Evolutionary conservation across 2,113 vertebrate species (phyloP).

Genomic region (Oceanodroma tethys): DNA sequence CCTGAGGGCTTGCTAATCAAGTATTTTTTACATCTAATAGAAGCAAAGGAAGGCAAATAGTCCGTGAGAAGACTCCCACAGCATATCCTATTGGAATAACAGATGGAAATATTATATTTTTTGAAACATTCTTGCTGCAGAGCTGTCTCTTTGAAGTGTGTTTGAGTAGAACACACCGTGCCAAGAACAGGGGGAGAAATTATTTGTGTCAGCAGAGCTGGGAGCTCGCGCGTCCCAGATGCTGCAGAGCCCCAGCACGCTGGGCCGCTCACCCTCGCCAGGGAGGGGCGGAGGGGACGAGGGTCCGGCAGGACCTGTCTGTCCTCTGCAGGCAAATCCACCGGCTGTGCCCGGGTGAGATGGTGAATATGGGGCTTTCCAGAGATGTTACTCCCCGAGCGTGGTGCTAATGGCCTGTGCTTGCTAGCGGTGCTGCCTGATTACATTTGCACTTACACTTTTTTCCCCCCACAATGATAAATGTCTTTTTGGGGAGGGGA

Average conservation of each 20-base stretch:
- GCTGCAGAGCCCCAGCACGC: not conserved
- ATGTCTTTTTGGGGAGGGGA: not conserved
- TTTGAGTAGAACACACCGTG: slow-evolving; percentile 56
- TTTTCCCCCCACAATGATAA: not conserved
- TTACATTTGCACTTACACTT: not conserved
- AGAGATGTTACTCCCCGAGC: not conserved
- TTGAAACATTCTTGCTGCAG: slow-evolving; percentile 73
- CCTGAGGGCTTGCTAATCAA: slow-evolving; percentile 35
- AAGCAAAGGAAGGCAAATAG: slow-evolving; percentile 62
- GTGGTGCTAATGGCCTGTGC: not conserved
- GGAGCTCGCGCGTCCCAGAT: slow-evolving; percentile 24
- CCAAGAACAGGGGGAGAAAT: slow-evolving; percentile 56
- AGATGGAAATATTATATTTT: slow-evolving; percentile 77
- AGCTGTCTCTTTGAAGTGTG: slow-evolving; percentile 70
- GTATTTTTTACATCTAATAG: slow-evolving; percentile 48
- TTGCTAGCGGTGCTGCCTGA: not conserved
- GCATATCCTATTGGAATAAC: slow-evolving; percentile 72
- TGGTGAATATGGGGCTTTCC: not conserved
- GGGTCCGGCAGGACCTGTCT: not conserved
- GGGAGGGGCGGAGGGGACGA: not conserved
- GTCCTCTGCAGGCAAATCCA: not conserved
- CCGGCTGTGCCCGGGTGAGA: not conserved
- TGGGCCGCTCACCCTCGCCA: not conserved
- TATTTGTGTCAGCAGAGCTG: slow-evolving; percentile 57
- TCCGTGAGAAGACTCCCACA: slow-evolving; percentile 57